Evolutionary conservation across 2,888 invertebrate species (phyloP), one percentile per base, ranked within the genome.

Genomic region (Cryptocephalus primarius): DNA sequence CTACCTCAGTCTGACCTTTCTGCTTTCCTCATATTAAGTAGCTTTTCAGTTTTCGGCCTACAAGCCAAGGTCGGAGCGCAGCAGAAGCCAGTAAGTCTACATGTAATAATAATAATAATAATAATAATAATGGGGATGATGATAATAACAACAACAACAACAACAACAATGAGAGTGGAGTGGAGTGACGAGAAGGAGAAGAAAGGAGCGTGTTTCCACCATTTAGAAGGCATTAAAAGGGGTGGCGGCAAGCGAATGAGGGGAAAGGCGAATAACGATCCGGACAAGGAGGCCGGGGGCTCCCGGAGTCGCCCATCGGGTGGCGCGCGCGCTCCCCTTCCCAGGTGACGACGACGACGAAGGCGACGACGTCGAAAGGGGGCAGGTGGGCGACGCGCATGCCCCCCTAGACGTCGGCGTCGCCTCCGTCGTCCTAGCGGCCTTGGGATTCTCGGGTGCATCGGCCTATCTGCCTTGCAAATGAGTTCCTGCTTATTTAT

Each of bases 191-290:
- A 11, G 34, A 36, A 36, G 12, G 36, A 36, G 36, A n/a, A 13
- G 40, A n/a, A 40, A 52, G 49, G 48, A 50, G 50, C 49, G 52
- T 53, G 54, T 60, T 58, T 58, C 55, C 49, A 57, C 64, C 64
- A 62, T 67, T 22, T 65, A 67, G 65, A 60, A 59, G 61, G 64
- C 64, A 64, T 66, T 63, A 64, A 64, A 61, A 60, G 62, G 62
- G 64, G 63, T 60, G 62, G 62, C 55, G 68, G 67, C 67, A 65
- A 62, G 58, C 63, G 52, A 60, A 61, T 22, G 22, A 22, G 22
- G 62, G 66, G 65, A 62, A 59, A 61, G 64, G 60, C 70, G 69
- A 69, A 70, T 70, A 70, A 70, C 70, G 70, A 70, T 70, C 68
- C 67, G 63, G 58, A 60, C 60, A 60, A 57, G 57, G 51, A 56